A percentile compares a stretch with the other conserved stretches of the same genome.
Conservation (phyloP, 2,113 vertebrate species). For the Hiodon alosoides region DNA sequence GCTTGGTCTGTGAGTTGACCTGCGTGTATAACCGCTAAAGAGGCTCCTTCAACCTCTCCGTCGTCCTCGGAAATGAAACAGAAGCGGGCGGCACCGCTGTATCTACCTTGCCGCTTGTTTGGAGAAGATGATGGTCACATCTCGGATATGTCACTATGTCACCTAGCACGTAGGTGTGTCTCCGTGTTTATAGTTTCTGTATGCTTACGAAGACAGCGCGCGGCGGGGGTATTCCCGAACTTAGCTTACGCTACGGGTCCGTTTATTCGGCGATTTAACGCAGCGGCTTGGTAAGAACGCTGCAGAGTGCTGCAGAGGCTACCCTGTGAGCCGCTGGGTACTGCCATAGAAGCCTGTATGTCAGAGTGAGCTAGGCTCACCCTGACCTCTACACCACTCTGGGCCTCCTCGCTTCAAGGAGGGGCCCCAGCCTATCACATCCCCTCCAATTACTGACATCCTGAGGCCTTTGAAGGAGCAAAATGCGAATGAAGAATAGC, state of each 20-base stretch:
- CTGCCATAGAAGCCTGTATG: conserved; percentile 55
- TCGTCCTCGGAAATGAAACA: too few species aligned
- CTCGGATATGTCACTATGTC: too few species aligned
- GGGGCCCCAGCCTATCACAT: conserved; percentile 60
- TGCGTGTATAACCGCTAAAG: too few species aligned
- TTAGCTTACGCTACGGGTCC: background rate
- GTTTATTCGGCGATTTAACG: background rate
- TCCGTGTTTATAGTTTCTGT: too few species aligned
- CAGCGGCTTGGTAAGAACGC: background rate
- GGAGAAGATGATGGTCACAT: too few species aligned
- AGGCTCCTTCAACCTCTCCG: too few species aligned
- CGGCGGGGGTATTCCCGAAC: too few species aligned
- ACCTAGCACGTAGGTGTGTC: too few species aligned
- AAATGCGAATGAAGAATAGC: conserved; percentile 67
- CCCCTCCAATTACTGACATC: conserved; percentile 71
- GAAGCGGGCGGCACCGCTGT: too few species aligned
- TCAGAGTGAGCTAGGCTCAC: conserved; percentile 57
- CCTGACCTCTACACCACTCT: conserved; percentile 55
- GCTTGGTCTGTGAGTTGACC: too few species aligned
- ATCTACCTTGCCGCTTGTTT: too few species aligned
- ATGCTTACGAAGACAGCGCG: too few species aligned
- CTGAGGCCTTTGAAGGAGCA: conserved; percentile 65
- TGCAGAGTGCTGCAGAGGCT: conserved; percentile 36
- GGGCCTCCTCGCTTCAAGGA: conserved; percentile 54
- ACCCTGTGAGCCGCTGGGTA: conserved; percentile 52